Evolutionary conservation across 1,140 invertebrate species (phyloP).

Genomic region (Drosophila melanogaster): DNA sequence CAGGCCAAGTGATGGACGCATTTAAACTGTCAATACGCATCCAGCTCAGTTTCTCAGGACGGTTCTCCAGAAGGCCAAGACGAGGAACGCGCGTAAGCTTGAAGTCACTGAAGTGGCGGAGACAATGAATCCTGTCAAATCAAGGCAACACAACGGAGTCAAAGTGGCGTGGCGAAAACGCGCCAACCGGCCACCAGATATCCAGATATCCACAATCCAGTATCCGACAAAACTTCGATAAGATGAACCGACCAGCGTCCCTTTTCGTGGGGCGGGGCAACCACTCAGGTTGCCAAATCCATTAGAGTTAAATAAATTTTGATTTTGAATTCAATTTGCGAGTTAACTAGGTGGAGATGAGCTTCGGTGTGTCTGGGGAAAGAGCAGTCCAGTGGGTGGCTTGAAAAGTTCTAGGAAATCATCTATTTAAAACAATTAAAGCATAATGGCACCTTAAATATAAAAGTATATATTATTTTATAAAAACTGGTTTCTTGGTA

Average conservation of each 20-base stretch:
- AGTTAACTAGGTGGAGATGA: conserved; percentile 59
- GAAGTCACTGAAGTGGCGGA: conserved; percentile 74
- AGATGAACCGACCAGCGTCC: conserved; percentile 7
- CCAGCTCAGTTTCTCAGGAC: conserved; percentile 47
- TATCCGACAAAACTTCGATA: conserved; percentile 32
- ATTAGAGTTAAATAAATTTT: conserved; percentile 79
- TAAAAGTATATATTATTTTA: too few species aligned
- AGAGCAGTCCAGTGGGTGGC: conserved; percentile 35
- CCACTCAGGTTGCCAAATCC: conserved; percentile 69
- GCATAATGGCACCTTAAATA: too few species aligned
- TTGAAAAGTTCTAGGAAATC: background rate
- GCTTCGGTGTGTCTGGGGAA: background rate
- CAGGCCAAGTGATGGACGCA: conserved; percentile 77
- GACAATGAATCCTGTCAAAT: conserved; percentile 82
- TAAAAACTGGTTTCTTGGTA: background rate
- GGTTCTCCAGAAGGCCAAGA: conserved; percentile 16
- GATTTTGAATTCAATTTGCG: conserved; percentile 74
- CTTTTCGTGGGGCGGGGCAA: conserved; percentile 13
- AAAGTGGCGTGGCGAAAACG: conserved; percentile 30
- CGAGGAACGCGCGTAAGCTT: conserved; percentile 54
- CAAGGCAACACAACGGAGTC: conserved; percentile 55
- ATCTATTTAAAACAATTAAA: too few species aligned
- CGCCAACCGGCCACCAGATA: conserved; percentile 29
- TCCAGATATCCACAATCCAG: conserved; percentile 16
- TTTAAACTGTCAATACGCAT: conserved; percentile 84